Evolutionary conservation across 2,113 vertebrate species (phyloP).

Genomic region (Anthoscopus minutus): DNA sequence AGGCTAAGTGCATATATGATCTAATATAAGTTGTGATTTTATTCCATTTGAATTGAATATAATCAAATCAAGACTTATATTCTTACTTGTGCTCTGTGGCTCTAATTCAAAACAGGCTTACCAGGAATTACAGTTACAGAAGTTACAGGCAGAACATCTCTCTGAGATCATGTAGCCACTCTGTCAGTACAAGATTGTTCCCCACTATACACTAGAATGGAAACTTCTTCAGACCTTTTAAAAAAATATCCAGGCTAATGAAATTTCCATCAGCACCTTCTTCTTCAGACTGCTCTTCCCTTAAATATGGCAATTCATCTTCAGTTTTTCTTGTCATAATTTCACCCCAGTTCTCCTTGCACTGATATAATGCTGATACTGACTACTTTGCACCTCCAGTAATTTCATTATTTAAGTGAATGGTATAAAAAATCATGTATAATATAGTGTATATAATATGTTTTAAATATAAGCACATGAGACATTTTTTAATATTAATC

Average conservation of each 20-base stretch:
- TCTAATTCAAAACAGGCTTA: conserved; percentile 48
- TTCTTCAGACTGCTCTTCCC: background rate
- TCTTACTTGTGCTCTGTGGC: background rate
- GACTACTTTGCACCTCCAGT: background rate
- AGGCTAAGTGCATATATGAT: conserved; percentile 40
- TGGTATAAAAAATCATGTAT: background rate
- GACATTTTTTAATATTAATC: background rate
- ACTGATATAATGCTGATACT: background rate
- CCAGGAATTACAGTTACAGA: background rate
- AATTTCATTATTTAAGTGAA: background rate
- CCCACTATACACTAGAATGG: background rate
- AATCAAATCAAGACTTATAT: conserved; percentile 39
- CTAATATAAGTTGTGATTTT: conserved; percentile 29
- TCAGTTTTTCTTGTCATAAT: background rate
- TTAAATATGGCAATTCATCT: background rate
- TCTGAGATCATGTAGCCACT: background rate
- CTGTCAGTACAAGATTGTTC: background rate
- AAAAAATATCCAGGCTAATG: background rate
- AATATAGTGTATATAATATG: background rate
- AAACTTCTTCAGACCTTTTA: background rate
- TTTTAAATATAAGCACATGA: background rate
- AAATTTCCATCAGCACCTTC: background rate
- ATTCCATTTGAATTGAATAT: conserved; percentile 21
- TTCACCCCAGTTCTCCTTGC: background rate
- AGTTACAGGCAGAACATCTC: background rate